phyloP scores from a whole-genome alignment of 2,888 invertebrate genomes.

The Volucella zonaria region DNA sequence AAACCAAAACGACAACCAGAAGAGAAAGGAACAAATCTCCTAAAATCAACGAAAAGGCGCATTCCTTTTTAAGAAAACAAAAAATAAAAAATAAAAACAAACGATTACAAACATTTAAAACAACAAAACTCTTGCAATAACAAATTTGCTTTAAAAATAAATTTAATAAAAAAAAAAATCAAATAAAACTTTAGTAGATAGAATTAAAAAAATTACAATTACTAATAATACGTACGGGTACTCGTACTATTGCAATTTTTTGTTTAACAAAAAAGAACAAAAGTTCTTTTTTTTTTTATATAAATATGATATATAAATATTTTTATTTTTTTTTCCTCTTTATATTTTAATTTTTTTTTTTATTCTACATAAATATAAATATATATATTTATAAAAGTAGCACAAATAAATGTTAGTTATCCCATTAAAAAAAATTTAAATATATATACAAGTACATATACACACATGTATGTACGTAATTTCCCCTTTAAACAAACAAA shows the following conservation, averaged over 20 bases:
- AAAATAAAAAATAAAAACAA: background rate
- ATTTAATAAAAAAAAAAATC: conserved; percentile 28
- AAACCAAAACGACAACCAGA: background rate
- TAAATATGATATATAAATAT: conserved; percentile 38
- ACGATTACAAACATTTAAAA: too few species aligned
- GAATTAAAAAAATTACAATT: conserved; percentile 48
- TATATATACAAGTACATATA: conserved; percentile 20
- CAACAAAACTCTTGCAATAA: conserved; percentile 40
- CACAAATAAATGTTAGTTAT: conserved; percentile 70
- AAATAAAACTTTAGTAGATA: conserved; percentile 53
- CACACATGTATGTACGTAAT: conserved; percentile 23
- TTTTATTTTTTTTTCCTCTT: background rate
- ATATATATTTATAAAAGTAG: conserved; percentile 50
- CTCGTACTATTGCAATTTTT: conserved; percentile 57
- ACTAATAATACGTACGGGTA: conserved; percentile 1
- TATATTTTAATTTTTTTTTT: conserved; percentile 9
- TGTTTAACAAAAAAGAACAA: conserved; percentile 57
- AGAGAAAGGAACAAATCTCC: conserved; percentile 17
- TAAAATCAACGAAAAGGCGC: conserved; percentile 43
- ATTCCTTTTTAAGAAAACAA: conserved; percentile 55
- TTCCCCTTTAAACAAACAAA: conserved; percentile 29
- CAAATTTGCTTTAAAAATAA: conserved; percentile 50
- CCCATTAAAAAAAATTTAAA: conserved; percentile 36
- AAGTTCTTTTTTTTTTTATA: conserved; percentile 9
- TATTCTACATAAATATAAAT: conserved; percentile 16